Conservation (phyloP, 2,797 vertebrate species). For the Hylomyscus alleni region DNA sequence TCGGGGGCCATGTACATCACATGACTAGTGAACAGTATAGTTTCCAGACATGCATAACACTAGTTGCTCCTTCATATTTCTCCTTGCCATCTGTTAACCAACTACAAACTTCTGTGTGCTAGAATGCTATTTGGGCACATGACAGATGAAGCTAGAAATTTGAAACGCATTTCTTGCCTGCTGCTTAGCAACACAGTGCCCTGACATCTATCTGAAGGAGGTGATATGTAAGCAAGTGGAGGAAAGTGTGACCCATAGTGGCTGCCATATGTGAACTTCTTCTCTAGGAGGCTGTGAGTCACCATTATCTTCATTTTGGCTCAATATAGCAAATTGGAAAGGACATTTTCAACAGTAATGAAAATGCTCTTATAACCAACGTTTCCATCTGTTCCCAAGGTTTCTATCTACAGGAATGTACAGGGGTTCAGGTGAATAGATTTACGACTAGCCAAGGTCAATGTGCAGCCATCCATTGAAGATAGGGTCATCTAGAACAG, state of each 20-base stretch:
- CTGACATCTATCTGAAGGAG: slow-evolving; percentile 38
- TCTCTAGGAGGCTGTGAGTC: slow-evolving; percentile 63
- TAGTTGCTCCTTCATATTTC: neutral
- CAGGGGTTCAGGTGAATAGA: slow-evolving; percentile 6
- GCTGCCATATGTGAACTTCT: slow-evolving; percentile 52
- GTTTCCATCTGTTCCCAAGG: slow-evolving; percentile 69
- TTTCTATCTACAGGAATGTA: slow-evolving; percentile 51
- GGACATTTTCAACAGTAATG: slow-evolving; percentile 66
- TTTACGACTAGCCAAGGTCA: slow-evolving; percentile 61
- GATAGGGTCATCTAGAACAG: neutral
- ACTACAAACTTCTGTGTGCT: slow-evolving; percentile 28
- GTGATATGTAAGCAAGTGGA: neutral
- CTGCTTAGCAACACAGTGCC: slow-evolving; percentile 56
- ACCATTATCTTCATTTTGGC: slow-evolving; percentile 53
- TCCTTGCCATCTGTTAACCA: slow-evolving; percentile 22
- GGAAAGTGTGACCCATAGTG: slow-evolving; percentile 1
- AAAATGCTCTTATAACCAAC: slow-evolving; percentile 51
- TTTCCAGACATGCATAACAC: slow-evolving; percentile 45
- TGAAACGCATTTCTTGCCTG: slow-evolving; percentile 22
- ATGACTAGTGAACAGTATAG: slow-evolving; percentile 41
- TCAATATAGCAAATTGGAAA: slow-evolving; percentile 47
- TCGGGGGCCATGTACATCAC: neutral
- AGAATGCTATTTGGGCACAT: neutral
- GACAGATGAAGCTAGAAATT: slow-evolving; percentile 63
- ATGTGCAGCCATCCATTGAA: neutral